Percentiles rank a stretch among this genome's conserved stretches.
Conservation (phyloP, 2,113 vertebrate genomes). For the Malurus alboscapulatus region DNA sequence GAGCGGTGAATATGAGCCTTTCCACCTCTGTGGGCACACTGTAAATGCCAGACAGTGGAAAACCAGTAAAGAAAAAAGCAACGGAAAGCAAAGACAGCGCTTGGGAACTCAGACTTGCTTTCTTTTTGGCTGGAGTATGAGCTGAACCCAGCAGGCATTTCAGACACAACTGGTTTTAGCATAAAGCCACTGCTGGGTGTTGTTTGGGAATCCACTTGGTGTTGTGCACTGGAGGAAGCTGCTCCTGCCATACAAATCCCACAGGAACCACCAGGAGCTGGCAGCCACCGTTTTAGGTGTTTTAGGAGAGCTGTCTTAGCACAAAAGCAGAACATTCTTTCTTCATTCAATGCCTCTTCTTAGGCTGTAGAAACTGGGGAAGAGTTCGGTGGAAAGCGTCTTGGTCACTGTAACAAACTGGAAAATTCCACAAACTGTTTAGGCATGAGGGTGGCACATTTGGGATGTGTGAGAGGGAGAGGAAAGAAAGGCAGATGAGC, state of each 20-base stretch:
- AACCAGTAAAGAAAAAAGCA: slow-evolving; percentile 53
- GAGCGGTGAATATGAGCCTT: slow-evolving; percentile 54
- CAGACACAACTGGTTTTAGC: slow-evolving; percentile 5
- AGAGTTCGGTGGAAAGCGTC: background rate
- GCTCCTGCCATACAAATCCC: background rate
- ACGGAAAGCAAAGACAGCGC: slow-evolving; percentile 32
- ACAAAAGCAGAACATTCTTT: accelerated
- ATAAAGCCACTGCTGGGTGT: background rate
- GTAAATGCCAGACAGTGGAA: slow-evolving; percentile 69
- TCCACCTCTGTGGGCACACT: slow-evolving; percentile 49
- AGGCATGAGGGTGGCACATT: accelerated
- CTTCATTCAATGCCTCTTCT: background rate
- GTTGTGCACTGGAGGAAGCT: background rate
- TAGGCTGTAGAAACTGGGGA: background rate
- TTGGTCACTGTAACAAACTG: background rate
- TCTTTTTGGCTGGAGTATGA: background rate
- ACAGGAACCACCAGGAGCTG: background rate
- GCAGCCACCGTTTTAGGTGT: accelerated
- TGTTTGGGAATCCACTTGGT: background rate
- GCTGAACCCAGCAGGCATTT: background rate
- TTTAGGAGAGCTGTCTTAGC: background rate
- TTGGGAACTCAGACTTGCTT: background rate
- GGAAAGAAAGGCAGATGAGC: background rate
- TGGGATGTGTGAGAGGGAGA: background rate
- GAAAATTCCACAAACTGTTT: background rate